Conservation (phyloP, 2,113 vertebrate species). For the Nothocercus julius region DNA sequence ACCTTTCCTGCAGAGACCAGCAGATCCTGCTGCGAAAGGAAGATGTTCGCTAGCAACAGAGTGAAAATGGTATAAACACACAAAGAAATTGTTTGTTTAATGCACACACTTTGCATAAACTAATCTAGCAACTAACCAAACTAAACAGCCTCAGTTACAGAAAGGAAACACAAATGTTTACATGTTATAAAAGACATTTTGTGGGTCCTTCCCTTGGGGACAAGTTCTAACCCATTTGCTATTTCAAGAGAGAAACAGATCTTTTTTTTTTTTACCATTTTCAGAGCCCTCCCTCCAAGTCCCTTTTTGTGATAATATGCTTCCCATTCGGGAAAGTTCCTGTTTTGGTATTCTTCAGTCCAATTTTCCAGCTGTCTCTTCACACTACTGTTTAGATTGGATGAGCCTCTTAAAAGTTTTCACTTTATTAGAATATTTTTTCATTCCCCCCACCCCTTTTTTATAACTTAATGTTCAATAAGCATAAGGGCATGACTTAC, state of each 20-base stretch:
- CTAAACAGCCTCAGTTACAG: background rate
- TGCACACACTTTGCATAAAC: background rate
- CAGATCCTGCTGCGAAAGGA: background rate
- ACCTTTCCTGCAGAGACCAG: background rate
- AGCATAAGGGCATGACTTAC: background rate
- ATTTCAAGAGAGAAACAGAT: constrained; percentile 9
- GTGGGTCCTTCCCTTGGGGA: background rate
- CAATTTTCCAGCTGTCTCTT: background rate
- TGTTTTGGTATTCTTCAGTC: background rate
- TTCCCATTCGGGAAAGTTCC: background rate
- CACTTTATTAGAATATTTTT: background rate
- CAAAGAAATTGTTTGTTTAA: background rate
- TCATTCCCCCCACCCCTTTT: background rate
- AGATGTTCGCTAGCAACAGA: background rate
- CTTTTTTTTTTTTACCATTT: background rate
- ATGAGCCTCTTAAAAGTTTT: background rate
- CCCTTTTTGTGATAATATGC: background rate
- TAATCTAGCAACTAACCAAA: constrained; percentile 6
- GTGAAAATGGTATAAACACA: background rate
- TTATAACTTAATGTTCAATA: background rate
- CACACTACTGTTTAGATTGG: background rate
- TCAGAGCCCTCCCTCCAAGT: background rate
- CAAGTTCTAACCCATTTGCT: background rate
- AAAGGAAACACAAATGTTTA: constrained; percentile 32
- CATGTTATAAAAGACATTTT: background rate